phyloP scores from a whole-genome alignment of 2,797 vertebrate species.

The Yasuhikotakia modesta region DNA sequence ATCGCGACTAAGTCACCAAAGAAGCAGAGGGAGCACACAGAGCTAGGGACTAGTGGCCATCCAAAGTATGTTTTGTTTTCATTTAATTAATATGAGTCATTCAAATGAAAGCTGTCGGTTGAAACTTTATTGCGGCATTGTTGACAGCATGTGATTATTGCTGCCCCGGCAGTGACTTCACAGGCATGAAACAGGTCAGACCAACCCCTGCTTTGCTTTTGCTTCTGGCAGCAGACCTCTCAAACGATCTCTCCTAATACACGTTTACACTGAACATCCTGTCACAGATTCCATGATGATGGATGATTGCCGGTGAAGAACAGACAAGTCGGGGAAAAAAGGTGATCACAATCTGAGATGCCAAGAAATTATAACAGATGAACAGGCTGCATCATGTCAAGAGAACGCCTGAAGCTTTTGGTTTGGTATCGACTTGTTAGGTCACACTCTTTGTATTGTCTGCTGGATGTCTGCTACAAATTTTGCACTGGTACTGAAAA shows the following conservation, averaged over 20 bases:
- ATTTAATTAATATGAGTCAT: slow-evolving; percentile 50
- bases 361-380: slow-evolving; percentile 31
- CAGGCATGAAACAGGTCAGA: slow-evolving; percentile 42
- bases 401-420: neutral
- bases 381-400: slow-evolving; percentile 19
- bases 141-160: slow-evolving; percentile 53
- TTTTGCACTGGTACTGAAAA: slow-evolving; percentile 14
- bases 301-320: slow-evolving; percentile 37
- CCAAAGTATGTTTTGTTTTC: slow-evolving; percentile 41
- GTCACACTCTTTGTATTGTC: neutral
- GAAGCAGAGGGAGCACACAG: no score
- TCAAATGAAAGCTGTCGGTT: slow-evolving; percentile 56
- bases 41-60: no score
- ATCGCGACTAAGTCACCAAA: no score
- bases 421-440: slow-evolving; percentile 11
- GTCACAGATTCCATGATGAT: slow-evolving; percentile 17
- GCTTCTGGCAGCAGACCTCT: slow-evolving; percentile 22
- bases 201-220: slow-evolving; percentile 20
- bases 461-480: neutral
- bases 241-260: slow-evolving; percentile 19
- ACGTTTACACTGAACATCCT: slow-evolving; percentile 8
- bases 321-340: slow-evolving; percentile 36
- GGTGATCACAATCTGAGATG: slow-evolving; percentile 37
- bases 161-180: slow-evolving; percentile 46
- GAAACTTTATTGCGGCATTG: slow-evolving; percentile 46